These are phyloP conservation scores for Sandelia bainsii DNA, from an alignment of 2,797 vertebrate species.

Conservation along the genomic window DNA sequence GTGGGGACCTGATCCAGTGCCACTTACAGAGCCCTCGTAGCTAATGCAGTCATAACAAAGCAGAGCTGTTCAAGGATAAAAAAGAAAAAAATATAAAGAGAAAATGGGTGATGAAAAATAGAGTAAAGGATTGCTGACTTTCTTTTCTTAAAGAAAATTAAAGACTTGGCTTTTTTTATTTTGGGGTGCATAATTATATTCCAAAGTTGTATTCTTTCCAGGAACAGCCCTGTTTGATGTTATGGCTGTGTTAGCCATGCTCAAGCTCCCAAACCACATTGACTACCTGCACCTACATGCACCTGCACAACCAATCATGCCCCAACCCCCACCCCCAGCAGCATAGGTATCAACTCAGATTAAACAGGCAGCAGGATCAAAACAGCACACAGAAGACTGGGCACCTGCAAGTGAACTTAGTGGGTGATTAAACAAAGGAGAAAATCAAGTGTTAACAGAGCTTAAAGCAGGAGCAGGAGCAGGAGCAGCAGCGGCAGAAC, in stretches of 20 bases:
- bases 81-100: slow-evolving; percentile 72
- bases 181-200: slow-evolving; percentile 46
- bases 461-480: slow-evolving; percentile 49
- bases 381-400: slow-evolving; percentile 57
- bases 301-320: slow-evolving; percentile 64
- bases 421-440: slow-evolving; percentile 41
- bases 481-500: slow-evolving; percentile 37
- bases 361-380: slow-evolving; percentile 60
- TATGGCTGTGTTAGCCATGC: slow-evolving; percentile 82
- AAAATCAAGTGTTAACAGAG: slow-evolving; percentile 29
- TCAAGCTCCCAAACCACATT: slow-evolving; percentile 60
- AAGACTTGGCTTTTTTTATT: slow-evolving; percentile 38
- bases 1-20: slow-evolving; percentile 87
- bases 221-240: slow-evolving; percentile 85
- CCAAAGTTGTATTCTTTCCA: slow-evolving; percentile 54
- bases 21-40: slow-evolving; percentile 84
- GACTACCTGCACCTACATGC: slow-evolving; percentile 72
- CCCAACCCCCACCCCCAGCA: slow-evolving; percentile 37
- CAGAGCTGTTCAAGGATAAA: slow-evolving; percentile 86
- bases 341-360: slow-evolving; percentile 49
- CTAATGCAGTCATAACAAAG: slow-evolving; percentile 90
- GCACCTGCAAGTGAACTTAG: slow-evolving; percentile 66
- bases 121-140: slow-evolving; percentile 57
- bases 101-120: slow-evolving; percentile 68
- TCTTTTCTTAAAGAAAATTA: slow-evolving; percentile 40